Base-by-base conservation (phyloP, 1,140 invertebrate genomes). In the Hylaeus anthracinus region DNA sequence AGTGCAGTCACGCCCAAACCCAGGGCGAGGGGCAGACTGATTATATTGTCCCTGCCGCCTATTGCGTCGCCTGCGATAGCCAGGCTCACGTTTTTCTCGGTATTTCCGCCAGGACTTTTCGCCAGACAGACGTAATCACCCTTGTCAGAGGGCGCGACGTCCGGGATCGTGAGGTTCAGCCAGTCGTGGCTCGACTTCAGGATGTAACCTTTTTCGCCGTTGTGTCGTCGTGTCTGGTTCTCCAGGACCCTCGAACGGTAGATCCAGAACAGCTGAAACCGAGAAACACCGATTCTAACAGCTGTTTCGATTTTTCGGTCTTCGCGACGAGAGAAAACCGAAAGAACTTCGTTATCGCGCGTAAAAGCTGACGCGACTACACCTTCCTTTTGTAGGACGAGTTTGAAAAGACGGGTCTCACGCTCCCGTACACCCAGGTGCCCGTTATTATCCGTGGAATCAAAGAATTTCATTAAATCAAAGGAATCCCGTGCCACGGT, bases 111-210 rank as follows among this genome's bases (percentile, higher is more conserved):
- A 0, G 95, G 94, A 92, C 98, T 99, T 74, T 96, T 96, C 0
- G 97, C 98, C 6, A 96, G 94, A 87, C 98, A 99, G n/a, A 95
- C 95, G 90, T 98, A 99, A 69, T 97, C 96, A 0, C 98, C 98
- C 86, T 96, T 95, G 92, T 99, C 98, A 9, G 96, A 95, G 26
- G 94, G 93, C 8, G 94, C 94, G 0, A 97, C 95, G 66, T 96
- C 95, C 1, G 95, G 92, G 45, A 98, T 96, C 1, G 97, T 97
- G 51, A 98, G 92, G 93, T 98, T 96, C 79, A 96, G 93, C 97
- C 96, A 96, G 77, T 94, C 95, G 81, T 94, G 90, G 39, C 88
- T 93, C 15, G 92, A 86, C 73, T 86, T 64, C 79, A 94, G 77
- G 45, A 93, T 87, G 94, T 95, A 95, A 91, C 93, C 92, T 4